A percentile compares a stretch with the other conserved stretches of the same genome.
Evolutionary conservation across 2,113 vertebrate species (phyloP).

Genomic region (Corapipo altera): DNA sequence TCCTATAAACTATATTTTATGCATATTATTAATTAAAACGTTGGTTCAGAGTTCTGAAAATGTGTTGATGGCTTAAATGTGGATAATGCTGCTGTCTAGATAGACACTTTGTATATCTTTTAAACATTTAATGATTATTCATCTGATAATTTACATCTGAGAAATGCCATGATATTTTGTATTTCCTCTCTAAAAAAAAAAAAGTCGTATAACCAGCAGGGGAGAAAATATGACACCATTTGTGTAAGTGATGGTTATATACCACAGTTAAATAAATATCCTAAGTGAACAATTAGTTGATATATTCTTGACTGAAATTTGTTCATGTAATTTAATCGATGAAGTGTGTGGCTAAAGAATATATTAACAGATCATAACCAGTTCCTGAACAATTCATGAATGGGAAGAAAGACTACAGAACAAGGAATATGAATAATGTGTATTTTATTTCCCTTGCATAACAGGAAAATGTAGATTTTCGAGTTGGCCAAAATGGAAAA

Average conservation of each 20-base stretch:
- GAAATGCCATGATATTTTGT: neutral
- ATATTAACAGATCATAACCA: conserved; percentile 24
- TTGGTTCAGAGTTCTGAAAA: neutral
- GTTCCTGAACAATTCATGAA: neutral
- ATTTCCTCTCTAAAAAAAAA: neutral
- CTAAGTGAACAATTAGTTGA: neutral
- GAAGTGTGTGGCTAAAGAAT: conserved; percentile 8
- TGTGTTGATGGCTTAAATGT: neutral
- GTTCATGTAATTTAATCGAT: neutral
- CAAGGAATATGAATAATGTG: neutral
- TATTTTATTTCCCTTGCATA: neutral
- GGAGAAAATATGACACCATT: neutral
- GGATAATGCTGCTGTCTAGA: neutral
- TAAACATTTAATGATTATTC: neutral
- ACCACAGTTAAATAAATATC: neutral
- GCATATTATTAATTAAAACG: neutral
- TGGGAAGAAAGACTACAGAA: neutral
- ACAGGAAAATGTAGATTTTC: neutral
- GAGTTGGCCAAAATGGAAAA: neutral
- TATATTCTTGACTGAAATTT: conserved; percentile 7
- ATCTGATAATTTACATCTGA: neutral
- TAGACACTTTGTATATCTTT: neutral
- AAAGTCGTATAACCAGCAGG: neutral
- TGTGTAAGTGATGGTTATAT: neutral
- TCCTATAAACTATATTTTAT: neutral